Conservation (phyloP, 2,797 vertebrate genomes). For the Poecilia velifera region DNA sequence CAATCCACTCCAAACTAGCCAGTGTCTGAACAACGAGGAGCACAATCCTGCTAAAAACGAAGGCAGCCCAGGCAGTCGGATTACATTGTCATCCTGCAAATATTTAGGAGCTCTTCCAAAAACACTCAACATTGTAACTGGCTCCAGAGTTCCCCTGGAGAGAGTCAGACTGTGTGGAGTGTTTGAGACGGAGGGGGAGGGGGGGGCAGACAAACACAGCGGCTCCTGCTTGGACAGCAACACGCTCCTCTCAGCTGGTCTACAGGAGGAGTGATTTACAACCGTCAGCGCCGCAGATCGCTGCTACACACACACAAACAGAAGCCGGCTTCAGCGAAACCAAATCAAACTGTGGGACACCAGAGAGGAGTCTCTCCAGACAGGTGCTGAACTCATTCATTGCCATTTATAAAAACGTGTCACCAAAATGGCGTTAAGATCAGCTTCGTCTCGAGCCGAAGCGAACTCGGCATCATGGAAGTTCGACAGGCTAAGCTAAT, state of each 20-base stretch:
- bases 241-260: slow-evolving; percentile 45
- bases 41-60: slow-evolving; percentile 62
- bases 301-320: slow-evolving; percentile 46
- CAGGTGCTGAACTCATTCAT: slow-evolving; percentile 7
- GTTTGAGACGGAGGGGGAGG: slow-evolving; percentile 24
- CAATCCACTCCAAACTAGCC: slow-evolving; percentile 24
- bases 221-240: slow-evolving; percentile 67
- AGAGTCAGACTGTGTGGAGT: slow-evolving; percentile 50
- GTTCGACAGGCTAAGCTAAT: background rate
- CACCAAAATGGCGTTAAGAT: background rate
- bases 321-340: slow-evolving; percentile 33
- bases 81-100: slow-evolving; percentile 81
- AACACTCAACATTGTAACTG: slow-evolving; percentile 77
- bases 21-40: slow-evolving; percentile 34
- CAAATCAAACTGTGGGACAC: slow-evolving; percentile 24
- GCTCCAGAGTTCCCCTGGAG: slow-evolving; percentile 76
- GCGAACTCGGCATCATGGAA: too few species aligned
- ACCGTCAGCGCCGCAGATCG: slow-evolving; percentile 37
- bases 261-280: slow-evolving; percentile 65
- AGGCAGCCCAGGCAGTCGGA: slow-evolving; percentile 70
- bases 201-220: slow-evolving; percentile 52
- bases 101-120: slow-evolving; percentile 81
- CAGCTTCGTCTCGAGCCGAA: background rate
- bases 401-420: slow-evolving; percentile 8
- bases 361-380: slow-evolving; percentile 11